Evolutionary conservation across 2,113 vertebrate species (phyloP).

Genomic region (Procapra przewalskii): DNA sequence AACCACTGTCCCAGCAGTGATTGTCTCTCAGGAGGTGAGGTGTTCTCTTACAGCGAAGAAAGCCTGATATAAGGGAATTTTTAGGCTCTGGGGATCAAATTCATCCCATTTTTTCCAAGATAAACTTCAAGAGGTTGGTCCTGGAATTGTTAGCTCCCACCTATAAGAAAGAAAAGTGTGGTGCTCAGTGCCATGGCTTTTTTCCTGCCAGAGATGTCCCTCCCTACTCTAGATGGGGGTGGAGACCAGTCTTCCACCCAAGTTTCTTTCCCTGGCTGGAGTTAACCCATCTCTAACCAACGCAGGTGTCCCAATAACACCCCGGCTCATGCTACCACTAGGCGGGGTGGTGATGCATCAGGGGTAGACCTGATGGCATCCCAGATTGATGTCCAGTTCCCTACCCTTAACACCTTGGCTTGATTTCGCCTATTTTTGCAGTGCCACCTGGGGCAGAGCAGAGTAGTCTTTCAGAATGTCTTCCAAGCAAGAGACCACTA

Average conservation of each 20-base stretch:
- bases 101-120: not conserved
- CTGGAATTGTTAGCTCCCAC: not conserved
- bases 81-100: not conserved
- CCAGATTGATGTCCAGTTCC: not conserved
- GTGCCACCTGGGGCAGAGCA: too few species aligned
- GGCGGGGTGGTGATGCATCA: rapidly evolving
- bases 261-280: not conserved
- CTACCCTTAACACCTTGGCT: not conserved
- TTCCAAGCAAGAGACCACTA: too few species aligned
- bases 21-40: not conserved
- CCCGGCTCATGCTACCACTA: not conserved
- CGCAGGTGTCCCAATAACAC: rapidly evolving
- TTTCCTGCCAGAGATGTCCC: not conserved
- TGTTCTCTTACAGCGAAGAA: not conserved
- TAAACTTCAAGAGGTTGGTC: not conserved
- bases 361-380: not conserved
- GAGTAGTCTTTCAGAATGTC: too few species aligned
- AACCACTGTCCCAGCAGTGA: not conserved
- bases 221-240: not conserved
- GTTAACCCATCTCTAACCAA: not conserved
- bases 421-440: not conserved
- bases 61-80: not conserved
- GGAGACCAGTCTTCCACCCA: not conserved
- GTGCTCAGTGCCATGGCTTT: not conserved
- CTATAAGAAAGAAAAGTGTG: not conserved